Conservation (phyloP, 2,888 invertebrate genomes). For the Xestobium rufovillosum region DNA sequence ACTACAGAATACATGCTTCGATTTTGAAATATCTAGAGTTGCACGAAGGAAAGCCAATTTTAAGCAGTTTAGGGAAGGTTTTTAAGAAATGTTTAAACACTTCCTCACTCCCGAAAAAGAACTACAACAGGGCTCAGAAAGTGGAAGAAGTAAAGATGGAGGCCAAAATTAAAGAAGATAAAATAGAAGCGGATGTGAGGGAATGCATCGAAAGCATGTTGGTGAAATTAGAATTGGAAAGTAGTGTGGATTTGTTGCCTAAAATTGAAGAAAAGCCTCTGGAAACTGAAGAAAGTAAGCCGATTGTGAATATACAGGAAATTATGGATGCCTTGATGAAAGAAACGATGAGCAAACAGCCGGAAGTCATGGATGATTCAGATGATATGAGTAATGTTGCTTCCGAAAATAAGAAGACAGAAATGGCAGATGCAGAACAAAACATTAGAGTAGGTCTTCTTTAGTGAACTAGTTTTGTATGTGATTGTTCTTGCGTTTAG, state of each 20-base stretch:
- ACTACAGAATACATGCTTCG: conserved; percentile 80
- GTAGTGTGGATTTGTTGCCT: conserved; percentile 18
- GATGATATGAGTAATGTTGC: neutral
- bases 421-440: conserved; percentile 22
- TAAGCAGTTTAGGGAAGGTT: conserved; percentile 51
- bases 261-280: conserved; percentile 18
- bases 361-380: conserved; percentile 19
- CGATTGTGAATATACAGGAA: conserved; percentile 37
- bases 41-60: conserved; percentile 62
- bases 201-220: conserved; percentile 23
- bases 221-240: conserved; percentile 16
- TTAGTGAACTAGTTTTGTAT: neutral
- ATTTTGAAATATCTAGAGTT: conserved; percentile 79
- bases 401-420: no score
- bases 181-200: conserved; percentile 19
- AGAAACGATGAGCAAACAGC: conserved; percentile 40
- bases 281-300: conserved; percentile 16
- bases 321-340: conserved; percentile 46
- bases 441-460: conserved; percentile 26
- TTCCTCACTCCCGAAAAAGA: conserved; percentile 1
- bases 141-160: conserved; percentile 14
- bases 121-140: conserved; percentile 7
- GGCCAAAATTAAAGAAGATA: conserved; percentile 8
- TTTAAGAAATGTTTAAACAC: conserved; percentile 52
- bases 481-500: conserved; percentile 16